Evolutionary conservation across 2,113 vertebrate species (phyloP), one percentile per base, ranked within the genome.

Genomic region (Nanorana parkeri): DNA sequence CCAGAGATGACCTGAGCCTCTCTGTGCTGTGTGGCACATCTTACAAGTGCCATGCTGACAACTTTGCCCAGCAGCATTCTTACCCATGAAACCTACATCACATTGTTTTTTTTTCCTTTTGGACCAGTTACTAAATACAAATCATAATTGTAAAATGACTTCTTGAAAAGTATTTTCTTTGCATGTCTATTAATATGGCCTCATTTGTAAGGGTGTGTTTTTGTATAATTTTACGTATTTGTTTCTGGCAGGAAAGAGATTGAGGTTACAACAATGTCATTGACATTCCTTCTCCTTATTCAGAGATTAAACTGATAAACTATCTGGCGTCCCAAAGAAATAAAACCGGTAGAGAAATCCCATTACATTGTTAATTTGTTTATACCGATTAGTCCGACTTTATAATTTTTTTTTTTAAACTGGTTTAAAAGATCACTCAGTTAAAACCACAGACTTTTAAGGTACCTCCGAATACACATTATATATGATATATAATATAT

Each of bases 171-270:
- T 11, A 2, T n/a, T 60, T n/a, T 65, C 1, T 13, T 5, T 10
- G 16, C 28, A 26, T 60, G 72, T 29, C 17, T 32, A 65, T 21
- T 26, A 64, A 64, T 64, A 47, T 64, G 7, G 8, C 7, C 23
- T 60, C 11, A 16, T 36, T 77, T 41, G 5, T 63, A 5, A 16
- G 75, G 75, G 64, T 68, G 77, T 78, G 64, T 78, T 54, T 78
- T 17, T 36, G 26, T 55, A 56, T 13, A 26, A 23, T 61, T 63
- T 29, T 29, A 0, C 36, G 16, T 55, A 78, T 78, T n/a, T 78
- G 77, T 78, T 78, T 21, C 19, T 58, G 5, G 5, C 64, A 65
- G 77, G 77, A 68, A 78, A 68, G 64, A 60, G 64, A 67, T 29
- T 10, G 32, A 10, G 47, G 23, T 78, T 36, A 41, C 20, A 76